Evolutionary conservation across 1,140 invertebrate species (phyloP).

Genomic region (Musca domestica): DNA sequence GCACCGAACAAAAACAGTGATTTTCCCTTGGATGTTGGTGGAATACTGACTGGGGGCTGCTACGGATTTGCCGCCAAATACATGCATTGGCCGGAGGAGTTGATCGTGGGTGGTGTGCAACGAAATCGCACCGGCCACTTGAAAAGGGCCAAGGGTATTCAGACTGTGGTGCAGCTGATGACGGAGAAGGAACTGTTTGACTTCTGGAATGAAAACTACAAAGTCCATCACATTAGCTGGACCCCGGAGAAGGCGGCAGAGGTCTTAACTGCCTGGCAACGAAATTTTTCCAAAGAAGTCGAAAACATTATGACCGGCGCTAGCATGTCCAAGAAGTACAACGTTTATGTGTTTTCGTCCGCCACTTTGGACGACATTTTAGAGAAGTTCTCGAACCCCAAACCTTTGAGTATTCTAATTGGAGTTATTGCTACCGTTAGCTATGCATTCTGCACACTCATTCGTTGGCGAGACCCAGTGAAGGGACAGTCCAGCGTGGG

Average conservation of each 20-base stretch:
- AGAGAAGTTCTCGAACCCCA: constrained; percentile 84
- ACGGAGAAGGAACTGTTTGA: constrained; percentile 89
- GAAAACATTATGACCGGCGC: constrained; percentile 50
- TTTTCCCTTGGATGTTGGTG: constrained; percentile 84
- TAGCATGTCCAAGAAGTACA: constrained; percentile 66
- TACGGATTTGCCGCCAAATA: constrained; percentile 95
- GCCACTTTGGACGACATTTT: constrained; percentile 89
- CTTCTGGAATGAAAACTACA: constrained; percentile 78
- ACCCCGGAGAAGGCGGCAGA: constrained; percentile 85
- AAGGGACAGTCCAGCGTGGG: constrained; percentile 82
- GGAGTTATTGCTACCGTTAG: constrained; percentile 87
- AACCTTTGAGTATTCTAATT: constrained; percentile 76
- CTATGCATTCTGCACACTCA: constrained; percentile 77
- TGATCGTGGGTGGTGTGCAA: constrained; percentile 89
- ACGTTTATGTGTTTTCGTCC: constrained; percentile 87
- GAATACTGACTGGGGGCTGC: constrained; percentile 90
- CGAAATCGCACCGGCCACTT: constrained; percentile 90
- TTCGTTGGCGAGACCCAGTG: constrained; percentile 77
- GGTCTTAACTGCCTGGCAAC: constrained; percentile 91
- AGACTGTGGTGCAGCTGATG: constrained; percentile 94
- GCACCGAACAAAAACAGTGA: constrained; percentile 87
- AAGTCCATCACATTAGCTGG: constrained; percentile 91
- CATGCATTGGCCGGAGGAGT: constrained; percentile 98
- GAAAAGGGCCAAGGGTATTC: constrained; percentile 86
- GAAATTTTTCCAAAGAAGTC: constrained; percentile 81